Conservation (phyloP, 2,888 invertebrate genomes). For the Neoascia interrupta region DNA sequence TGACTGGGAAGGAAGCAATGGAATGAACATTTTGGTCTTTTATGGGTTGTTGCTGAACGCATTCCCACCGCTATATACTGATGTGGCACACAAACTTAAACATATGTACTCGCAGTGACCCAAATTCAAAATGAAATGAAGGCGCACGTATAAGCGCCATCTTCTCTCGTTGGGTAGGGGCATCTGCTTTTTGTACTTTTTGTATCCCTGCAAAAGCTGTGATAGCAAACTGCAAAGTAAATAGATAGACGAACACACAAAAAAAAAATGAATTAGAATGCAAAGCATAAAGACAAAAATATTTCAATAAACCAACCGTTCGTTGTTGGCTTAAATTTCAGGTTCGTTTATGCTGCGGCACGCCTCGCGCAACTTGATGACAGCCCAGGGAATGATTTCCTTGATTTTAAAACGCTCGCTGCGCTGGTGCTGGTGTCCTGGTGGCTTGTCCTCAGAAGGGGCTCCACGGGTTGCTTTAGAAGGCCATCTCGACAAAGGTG, state of each 20-base stretch:
- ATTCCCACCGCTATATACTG: slow-evolving; percentile 37
- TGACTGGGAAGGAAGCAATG: neutral
- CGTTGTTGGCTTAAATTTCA: slow-evolving; percentile 35
- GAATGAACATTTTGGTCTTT: slow-evolving; percentile 16
- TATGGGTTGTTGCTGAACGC: slow-evolving; percentile 36
- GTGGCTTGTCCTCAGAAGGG: no score
- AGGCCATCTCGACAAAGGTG: slow-evolving; percentile 44
- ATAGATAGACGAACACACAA: slow-evolving; percentile 13
- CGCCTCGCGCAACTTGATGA: slow-evolving; percentile 19
- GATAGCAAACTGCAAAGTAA: slow-evolving; percentile 43
- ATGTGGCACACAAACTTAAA: slow-evolving; percentile 31
- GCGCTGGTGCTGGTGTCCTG: no score
- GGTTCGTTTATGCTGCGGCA: slow-evolving; percentile 55
- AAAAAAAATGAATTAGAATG: slow-evolving; percentile 19
- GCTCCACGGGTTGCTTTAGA: slow-evolving; percentile 24
- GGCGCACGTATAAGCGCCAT: slow-evolving; percentile 47
- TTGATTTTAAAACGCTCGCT: no score
- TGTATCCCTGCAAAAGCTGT: slow-evolving; percentile 18
- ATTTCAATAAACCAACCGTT: slow-evolving; percentile 60
- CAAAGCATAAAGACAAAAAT: slow-evolving; percentile 39
- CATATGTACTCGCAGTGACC: slow-evolving; percentile 44
- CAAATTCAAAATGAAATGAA: slow-evolving; percentile 49
- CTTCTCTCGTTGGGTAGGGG: slow-evolving; percentile 21
- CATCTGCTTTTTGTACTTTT: no score
- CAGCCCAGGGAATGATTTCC: slow-evolving; percentile 23